Conservation (phyloP, 2,113 vertebrate species). For the Balaenoptera acutorostrata region DNA sequence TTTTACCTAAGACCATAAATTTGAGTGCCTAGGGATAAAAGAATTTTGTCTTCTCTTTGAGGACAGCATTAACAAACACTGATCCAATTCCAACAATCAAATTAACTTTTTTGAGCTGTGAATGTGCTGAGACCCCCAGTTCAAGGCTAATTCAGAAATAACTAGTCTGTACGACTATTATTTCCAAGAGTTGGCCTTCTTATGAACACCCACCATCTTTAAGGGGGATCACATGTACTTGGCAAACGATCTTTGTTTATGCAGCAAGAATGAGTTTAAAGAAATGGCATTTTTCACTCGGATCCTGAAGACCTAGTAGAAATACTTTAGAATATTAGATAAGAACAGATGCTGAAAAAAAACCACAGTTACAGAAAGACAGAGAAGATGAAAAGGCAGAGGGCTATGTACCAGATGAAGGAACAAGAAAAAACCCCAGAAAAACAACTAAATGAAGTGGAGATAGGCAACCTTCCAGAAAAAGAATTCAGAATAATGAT, state of each 20-base stretch:
- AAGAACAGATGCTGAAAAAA: neutral
- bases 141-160: neutral
- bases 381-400: too few species aligned
- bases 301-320: neutral
- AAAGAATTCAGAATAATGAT: too few species aligned
- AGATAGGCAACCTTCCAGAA: too few species aligned
- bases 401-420: too few species aligned
- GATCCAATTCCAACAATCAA: neutral
- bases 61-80: neutral
- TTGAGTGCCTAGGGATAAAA: neutral
- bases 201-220: rapidly evolving
- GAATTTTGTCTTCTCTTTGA: neutral
- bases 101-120: neutral
- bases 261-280: neutral
- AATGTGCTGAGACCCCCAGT: neutral
- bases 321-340: neutral
- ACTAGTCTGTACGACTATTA: rapidly evolving
- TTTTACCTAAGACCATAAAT: neutral
- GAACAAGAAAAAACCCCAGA: too few species aligned
- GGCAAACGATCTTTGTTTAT: neutral
- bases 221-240: rapidly evolving
- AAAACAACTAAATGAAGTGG: too few species aligned
- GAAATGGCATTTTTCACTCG: neutral
- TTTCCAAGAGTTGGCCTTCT: neutral
- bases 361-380: too few species aligned